These are phyloP conservation scores for Pycnonotus jocosus DNA, from an alignment of 2,113 vertebrate genomes.

Conservation along the genomic window DNA sequence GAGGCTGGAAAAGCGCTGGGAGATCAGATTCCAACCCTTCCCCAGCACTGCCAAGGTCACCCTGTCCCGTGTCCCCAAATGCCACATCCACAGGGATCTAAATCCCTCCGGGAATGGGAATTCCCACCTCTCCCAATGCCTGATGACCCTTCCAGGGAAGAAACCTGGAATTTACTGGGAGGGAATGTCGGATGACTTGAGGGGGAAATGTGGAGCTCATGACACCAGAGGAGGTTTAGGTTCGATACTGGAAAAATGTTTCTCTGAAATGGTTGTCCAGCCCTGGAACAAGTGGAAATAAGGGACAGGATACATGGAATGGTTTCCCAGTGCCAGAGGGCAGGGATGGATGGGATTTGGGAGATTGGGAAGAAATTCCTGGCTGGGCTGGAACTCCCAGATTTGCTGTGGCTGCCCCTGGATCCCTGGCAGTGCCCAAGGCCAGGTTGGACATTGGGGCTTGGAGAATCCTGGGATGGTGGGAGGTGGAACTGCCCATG, in stretches of 20 bases:
- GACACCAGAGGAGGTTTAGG: not conserved
- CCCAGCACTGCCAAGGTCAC: not conserved
- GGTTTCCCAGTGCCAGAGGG: not conserved
- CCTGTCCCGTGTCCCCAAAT: not conserved
- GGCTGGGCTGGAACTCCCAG: rapidly evolving
- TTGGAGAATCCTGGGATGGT: rapidly evolving
- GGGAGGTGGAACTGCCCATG: not conserved
- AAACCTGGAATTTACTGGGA: no score
- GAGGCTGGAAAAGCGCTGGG: not conserved
- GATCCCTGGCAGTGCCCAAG: not conserved
- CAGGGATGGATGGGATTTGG: not conserved
- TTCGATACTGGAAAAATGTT: not conserved
- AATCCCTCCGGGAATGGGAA: not conserved
- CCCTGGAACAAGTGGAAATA: not conserved
- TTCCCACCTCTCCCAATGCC: not conserved
- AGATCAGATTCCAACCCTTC: not conserved
- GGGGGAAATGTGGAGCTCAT: not conserved
- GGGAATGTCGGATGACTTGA: rapidly evolving
- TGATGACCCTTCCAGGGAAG: rapidly evolving
- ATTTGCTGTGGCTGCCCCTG: not conserved
- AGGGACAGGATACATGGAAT: not conserved
- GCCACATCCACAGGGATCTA: not conserved
- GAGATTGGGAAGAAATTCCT: not conserved
- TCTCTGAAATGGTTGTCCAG: not conserved
- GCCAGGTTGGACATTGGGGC: not conserved